Conservation (phyloP, 2,888 invertebrate species). For the Phasia obesa region DNA sequence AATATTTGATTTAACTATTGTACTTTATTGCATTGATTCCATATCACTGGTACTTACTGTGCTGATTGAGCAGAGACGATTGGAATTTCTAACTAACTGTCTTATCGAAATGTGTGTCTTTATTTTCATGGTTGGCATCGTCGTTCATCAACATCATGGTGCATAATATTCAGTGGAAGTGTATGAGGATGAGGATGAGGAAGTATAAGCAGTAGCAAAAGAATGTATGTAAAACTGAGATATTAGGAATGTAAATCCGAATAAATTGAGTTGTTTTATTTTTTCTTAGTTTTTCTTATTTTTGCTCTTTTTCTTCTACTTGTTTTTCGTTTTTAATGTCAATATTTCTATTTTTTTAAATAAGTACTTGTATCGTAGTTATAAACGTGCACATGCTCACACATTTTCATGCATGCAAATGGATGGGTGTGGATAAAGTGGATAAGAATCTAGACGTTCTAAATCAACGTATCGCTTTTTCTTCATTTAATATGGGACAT, state of each 20-base stretch:
- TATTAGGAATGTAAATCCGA: constrained; percentile 64
- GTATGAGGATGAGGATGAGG: background rate
- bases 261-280: constrained; percentile 44
- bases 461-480: too few relatives aligned
- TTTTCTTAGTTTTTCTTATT: background rate
- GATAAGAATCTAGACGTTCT: background rate
- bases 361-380: background rate
- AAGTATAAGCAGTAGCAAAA: constrained; percentile 37
- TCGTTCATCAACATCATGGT: background rate
- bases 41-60: constrained; percentile 1
- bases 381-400: background rate
- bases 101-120: background rate
- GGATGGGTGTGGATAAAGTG: too few relatives aligned
- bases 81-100: constrained; percentile 34
- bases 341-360: background rate
- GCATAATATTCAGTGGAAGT: background rate
- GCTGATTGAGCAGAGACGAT: constrained; percentile 1
- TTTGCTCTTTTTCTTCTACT: constrained; percentile 15
- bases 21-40: constrained; percentile 12
- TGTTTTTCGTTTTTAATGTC: constrained; percentile 24
- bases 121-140: constrained; percentile 12
- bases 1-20: constrained; percentile 35
- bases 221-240: too few relatives aligned
- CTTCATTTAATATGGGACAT: too few relatives aligned
- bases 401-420: background rate